These are phyloP conservation scores for Diadegma fenestrale DNA, from an alignment of 2,888 invertebrate species.

Conservation along the genomic window DNA sequence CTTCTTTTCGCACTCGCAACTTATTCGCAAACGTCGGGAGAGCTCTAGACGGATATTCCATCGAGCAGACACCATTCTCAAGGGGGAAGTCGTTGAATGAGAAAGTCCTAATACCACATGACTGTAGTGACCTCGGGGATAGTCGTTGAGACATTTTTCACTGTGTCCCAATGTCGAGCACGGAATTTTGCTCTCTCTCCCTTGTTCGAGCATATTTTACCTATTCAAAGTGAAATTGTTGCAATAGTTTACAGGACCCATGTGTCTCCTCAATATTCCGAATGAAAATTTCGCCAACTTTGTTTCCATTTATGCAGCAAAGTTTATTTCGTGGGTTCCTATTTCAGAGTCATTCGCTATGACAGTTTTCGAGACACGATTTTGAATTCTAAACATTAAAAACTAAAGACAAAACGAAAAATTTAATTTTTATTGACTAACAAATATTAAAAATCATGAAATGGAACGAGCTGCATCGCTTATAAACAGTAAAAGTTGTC, in stretches of 20 bases:
- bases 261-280: not conserved
- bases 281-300: not conserved
- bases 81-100: slow-evolving; percentile 34
- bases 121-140: not conserved
- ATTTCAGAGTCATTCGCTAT: not conserved
- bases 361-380: not conserved
- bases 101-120: slow-evolving; percentile 42
- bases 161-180: not conserved
- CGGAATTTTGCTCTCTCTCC: slow-evolving; percentile 7
- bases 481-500: not conserved
- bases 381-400: not conserved
- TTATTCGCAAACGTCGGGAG: slow-evolving; percentile 42
- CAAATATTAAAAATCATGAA: too few relatives aligned
- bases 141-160: slow-evolving; percentile 1
- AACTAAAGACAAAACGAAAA: too few relatives aligned
- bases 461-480: not conserved
- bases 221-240: slow-evolving; percentile 14
- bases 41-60: slow-evolving; percentile 18
- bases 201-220: not conserved
- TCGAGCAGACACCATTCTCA: slow-evolving; percentile 26
- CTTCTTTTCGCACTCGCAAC: slow-evolving; percentile 41
- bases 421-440: too few relatives aligned
- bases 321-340: not conserved
- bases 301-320: not conserved
- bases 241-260: not conserved